A percentile compares a stretch with the other conserved stretches of the same genome.
These are phyloP conservation scores for Propithecus perrieri DNA, from an alignment of 2,797 vertebrate species.

Conservation along the genomic window DNA sequence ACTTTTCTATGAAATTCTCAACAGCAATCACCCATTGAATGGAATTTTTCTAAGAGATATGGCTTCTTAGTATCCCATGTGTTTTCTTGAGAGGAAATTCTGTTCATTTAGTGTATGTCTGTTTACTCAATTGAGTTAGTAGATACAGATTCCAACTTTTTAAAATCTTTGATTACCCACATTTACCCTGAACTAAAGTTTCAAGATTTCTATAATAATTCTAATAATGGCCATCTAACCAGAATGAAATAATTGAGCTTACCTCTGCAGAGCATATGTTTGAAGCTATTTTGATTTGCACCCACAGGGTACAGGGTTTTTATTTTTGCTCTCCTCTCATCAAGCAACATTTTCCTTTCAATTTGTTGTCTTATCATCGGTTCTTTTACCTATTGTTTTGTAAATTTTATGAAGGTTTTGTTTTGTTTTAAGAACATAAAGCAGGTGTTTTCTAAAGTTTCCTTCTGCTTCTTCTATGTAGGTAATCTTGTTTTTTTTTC, in stretches of 20 bases:
- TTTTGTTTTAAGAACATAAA: not conserved
- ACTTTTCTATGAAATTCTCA: not conserved
- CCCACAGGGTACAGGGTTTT: not conserved
- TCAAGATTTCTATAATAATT: not conserved
- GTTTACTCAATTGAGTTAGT: not conserved
- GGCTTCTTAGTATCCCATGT: not conserved
- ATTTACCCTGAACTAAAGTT: not conserved
- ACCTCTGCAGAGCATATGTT: not conserved
- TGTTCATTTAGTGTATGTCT: not conserved
- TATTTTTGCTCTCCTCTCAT: not conserved
- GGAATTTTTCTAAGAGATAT: not conserved
- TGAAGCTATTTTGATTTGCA: not conserved
- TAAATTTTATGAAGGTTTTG: not conserved
- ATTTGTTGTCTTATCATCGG: not conserved
- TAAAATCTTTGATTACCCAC: not conserved
- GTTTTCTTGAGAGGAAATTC: not conserved
- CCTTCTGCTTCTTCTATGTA: not conserved
- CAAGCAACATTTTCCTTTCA: not conserved
- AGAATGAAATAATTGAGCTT: not conserved
- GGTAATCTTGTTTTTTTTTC: not conserved
- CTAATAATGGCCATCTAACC: not conserved
- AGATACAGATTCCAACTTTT: not conserved
- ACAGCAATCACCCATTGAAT: not conserved
- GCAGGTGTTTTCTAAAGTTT: not conserved
- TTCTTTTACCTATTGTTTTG: not conserved